These are phyloP conservation scores for Merops nubicus DNA, from an alignment of 2,113 vertebrate genomes.

Conservation along the genomic window DNA sequence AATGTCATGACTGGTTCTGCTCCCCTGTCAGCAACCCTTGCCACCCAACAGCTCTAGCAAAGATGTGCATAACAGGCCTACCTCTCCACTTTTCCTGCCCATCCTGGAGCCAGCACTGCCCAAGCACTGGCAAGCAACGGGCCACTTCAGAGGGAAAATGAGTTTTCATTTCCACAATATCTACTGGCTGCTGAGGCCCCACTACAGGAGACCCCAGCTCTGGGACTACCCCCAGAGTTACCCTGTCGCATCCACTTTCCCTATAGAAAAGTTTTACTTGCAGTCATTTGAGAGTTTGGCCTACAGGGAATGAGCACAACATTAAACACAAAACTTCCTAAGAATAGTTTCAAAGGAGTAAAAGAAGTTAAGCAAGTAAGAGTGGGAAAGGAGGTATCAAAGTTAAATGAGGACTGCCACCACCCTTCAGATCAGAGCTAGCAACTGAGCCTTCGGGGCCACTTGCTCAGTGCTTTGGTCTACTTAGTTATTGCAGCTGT, in stretches of 20 bases:
- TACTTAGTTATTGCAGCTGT: background rate
- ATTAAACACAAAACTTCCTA: background rate
- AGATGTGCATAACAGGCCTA: background rate
- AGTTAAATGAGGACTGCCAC: background rate
- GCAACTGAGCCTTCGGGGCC: background rate
- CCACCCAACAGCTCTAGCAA: background rate
- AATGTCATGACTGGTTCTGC: rapidly evolving
- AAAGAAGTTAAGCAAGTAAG: background rate
- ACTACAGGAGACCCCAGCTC: background rate
- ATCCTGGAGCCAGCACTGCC: background rate
- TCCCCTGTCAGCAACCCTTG: background rate
- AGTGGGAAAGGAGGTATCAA: background rate
- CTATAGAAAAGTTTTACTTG: background rate
- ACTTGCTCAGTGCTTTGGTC: background rate
- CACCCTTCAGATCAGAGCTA: background rate
- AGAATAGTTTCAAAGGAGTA: background rate
- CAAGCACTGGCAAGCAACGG: background rate
- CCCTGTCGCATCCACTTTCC: background rate
- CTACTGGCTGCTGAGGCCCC: background rate
- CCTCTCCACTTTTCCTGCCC: background rate
- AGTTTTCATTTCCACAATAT: background rate
- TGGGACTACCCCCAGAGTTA: background rate
- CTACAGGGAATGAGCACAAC: background rate
- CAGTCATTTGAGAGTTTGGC: background rate
- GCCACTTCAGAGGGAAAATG: background rate